A percentile compares a stretch with the other conserved stretches of the same genome.
Conservation (phyloP, 1,140 invertebrate species). For the Samia ricini region DNA sequence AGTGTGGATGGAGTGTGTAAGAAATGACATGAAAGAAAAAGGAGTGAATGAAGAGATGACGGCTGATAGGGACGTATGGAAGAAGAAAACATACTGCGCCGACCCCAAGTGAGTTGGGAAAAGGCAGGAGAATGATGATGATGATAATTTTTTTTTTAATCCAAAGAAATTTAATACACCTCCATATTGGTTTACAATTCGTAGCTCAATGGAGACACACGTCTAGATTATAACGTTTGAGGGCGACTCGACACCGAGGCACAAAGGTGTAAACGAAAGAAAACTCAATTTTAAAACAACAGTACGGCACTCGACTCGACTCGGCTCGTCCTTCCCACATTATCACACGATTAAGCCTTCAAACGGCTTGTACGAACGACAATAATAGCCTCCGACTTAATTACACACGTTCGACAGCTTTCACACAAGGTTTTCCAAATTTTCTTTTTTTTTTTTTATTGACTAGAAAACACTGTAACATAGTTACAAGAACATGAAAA, state of each 20-base stretch:
- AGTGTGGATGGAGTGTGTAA: no score
- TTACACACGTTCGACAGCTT: not conserved
- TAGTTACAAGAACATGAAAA: no score
- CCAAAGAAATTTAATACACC: no score
- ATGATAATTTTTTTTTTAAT: no score
- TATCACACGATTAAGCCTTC: slow-evolving; percentile 41
- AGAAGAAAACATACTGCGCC: no score
- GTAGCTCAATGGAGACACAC: not conserved
- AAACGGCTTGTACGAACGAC: not conserved
- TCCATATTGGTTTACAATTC: not conserved
- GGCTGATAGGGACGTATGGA: no score
- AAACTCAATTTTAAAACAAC: slow-evolving; percentile 62
- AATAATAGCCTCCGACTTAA: not conserved
- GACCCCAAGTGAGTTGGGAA: no score
- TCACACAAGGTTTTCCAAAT: not conserved
- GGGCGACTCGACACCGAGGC: slow-evolving; percentile 35
- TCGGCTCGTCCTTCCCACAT: slow-evolving; percentile 36
- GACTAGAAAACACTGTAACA: no score
- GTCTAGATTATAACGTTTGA: slow-evolving; percentile 27
- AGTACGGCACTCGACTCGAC: slow-evolving; percentile 13
- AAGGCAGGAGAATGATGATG: no score
- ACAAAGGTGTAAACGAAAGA: slow-evolving; percentile 52
- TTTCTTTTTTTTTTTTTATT: not conserved
- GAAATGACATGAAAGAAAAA: no score
- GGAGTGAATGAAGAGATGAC: no score